phyloP scores from a whole-genome alignment of 2,113 vertebrate genomes.

The Dryoscopus gambensis region DNA sequence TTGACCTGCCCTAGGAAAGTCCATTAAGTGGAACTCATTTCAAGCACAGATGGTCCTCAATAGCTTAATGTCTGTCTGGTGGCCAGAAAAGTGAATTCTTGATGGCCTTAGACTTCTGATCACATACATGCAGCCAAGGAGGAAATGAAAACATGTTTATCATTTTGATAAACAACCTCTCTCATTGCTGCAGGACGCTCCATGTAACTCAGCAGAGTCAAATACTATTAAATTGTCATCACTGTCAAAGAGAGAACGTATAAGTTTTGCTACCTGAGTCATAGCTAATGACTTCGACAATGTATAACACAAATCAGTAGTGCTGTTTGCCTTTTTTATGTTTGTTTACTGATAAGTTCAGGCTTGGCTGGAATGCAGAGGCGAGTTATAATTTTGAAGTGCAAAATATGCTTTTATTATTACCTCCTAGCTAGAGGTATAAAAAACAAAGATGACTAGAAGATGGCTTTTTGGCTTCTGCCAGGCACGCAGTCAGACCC shows the following conservation, averaged over 20 bases:
- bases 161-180: conserved; percentile 76
- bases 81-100: conserved; percentile 73
- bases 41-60: conserved; percentile 75
- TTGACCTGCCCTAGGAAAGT: conserved; percentile 53
- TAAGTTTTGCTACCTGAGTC: conserved; percentile 73
- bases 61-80: conserved; percentile 75
- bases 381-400: conserved; percentile 53
- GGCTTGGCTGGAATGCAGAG: conserved; percentile 1
- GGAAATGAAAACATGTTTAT: conserved; percentile 77
- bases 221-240: conserved; percentile 80
- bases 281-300: conserved; percentile 69
- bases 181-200: conserved; percentile 66
- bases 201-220: conserved; percentile 69
- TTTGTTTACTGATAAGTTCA: conserved; percentile 62
- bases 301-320: conserved; percentile 65
- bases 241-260: conserved; percentile 64
- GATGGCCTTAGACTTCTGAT: conserved; percentile 71
- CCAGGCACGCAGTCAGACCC: neutral
- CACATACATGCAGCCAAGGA: conserved; percentile 67
- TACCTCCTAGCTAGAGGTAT: conserved; percentile 52
- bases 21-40: conserved; percentile 73
- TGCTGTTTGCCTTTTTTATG: conserved; percentile 59
- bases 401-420: conserved; percentile 71
- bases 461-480: conserved; percentile 34
- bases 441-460: conserved; percentile 48